These are phyloP conservation scores for Otolemur garnettii DNA, from an alignment of 2,113 vertebrate species.

Conservation along the genomic window DNA sequence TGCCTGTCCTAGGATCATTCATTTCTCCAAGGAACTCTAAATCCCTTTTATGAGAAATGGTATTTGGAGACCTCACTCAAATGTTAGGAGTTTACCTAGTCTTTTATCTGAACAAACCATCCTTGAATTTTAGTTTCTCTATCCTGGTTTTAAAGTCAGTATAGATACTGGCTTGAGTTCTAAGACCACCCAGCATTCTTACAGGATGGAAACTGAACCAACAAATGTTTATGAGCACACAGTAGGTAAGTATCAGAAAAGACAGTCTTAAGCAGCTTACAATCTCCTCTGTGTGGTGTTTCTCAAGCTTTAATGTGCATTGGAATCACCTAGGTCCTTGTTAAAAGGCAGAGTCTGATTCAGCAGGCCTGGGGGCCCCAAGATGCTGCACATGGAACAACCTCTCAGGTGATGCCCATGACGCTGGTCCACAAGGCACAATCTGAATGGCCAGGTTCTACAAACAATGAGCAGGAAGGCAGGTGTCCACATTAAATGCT, in stretches of 20 bases:
- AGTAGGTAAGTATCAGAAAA: background rate
- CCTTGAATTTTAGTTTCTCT: background rate
- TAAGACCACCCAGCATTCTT: background rate
- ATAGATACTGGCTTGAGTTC: background rate
- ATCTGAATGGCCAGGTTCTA: background rate
- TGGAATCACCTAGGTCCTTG: background rate
- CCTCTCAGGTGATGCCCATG: accelerated
- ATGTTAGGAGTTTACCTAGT: background rate
- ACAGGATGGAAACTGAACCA: background rate
- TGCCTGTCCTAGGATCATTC: background rate
- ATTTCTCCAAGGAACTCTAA: background rate
- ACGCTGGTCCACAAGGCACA: accelerated
- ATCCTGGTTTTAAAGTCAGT: background rate
- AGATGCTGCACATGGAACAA: background rate
- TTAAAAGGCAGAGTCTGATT: background rate
- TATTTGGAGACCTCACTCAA: background rate
- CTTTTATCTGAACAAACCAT: background rate
- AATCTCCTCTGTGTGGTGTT: background rate
- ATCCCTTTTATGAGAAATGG: background rate
- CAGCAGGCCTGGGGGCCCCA: accelerated
- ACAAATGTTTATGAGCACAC: background rate
- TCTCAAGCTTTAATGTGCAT: background rate
- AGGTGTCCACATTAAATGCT: background rate
- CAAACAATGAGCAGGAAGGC: background rate
- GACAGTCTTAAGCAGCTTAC: background rate